Conservation (phyloP, 2,797 vertebrate genomes). For the Cuculus canorus region DNA sequence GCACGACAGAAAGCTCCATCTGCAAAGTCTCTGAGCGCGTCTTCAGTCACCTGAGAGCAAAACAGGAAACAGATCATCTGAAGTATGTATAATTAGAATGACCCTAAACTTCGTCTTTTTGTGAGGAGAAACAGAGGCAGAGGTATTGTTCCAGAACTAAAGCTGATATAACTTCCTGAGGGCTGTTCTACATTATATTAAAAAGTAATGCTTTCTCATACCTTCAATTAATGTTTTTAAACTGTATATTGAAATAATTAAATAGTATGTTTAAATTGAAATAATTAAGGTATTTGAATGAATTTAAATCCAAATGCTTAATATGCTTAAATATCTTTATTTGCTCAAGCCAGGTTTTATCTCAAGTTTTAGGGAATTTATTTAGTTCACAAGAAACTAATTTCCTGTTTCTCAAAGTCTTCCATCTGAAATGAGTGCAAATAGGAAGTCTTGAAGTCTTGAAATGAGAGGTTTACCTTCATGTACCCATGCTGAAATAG, state of each 20-base stretch:
- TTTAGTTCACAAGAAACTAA: background rate
- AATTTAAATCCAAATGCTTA: background rate
- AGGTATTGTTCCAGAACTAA: background rate
- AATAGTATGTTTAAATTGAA: background rate
- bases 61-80: background rate
- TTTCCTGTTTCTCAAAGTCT: slow-evolving; percentile 8
- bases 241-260: background rate
- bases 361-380: background rate
- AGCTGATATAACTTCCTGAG: background rate
- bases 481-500: background rate
- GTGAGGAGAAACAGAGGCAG: background rate
- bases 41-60: background rate
- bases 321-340: background rate
- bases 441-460: background rate
- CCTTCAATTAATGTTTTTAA: slow-evolving; percentile 30
- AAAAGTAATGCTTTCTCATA: background rate
- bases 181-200: background rate
- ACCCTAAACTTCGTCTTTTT: background rate
- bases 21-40: background rate
- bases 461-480: background rate
- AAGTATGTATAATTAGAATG: background rate
- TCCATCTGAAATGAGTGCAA: background rate
- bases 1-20: background rate
- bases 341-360: slow-evolving; percentile 20
- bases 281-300: slow-evolving; percentile 14